Base-by-base conservation (phyloP, 2,888 invertebrate genomes). In the Drosophila niveifrons region DNA sequence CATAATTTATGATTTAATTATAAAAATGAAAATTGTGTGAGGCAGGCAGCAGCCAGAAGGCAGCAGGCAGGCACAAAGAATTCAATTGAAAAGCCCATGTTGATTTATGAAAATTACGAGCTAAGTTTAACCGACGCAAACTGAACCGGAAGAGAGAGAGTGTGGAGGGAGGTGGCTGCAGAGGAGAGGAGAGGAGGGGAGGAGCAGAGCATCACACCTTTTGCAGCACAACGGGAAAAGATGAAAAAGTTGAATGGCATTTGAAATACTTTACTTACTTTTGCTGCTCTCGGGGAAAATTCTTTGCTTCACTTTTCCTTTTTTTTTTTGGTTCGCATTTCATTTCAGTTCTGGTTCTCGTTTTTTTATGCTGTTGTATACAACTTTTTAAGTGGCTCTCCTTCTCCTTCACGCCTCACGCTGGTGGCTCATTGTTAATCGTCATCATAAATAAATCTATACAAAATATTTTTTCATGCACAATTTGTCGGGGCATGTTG, bases 1-100 rank as follows among this genome's bases (percentile, higher is more conserved):
- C 63, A 63, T 78, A 78, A 82, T 82, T 82, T 82, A 82, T 84
- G 88, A 78, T 82, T 82, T 82, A 82, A 82, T 82, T 87, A 82
- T 68, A 76, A 78, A 84, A 74, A 76, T 63, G 63, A 63, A 63
- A 63, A 52, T 56, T 66, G 53, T 66, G 59, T 50, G 59, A 55
- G 64, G 39, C 47, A 50, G n/a, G 15, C 62, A 4, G 6, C 36
- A 39, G 36, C 3, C n/a, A 11, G 3, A 9, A 10, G 11, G 1
- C 10, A 1, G 34, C 3, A 3, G 18, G 43, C 52, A 55, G 55
- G 28, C 67, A 65, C 43, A 63, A 69, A 61, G 63, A 74, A 68
- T 66, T 58, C 74, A 76, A 85, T 85, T 85, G 82, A 86, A 82
- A 82, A 80, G 83, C 66, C 66, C 80, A 74, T 72, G 72, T 82